Evolutionary conservation across 1,140 invertebrate species (phyloP), one percentile per base, ranked within the genome.

Genomic region (Drosophila funebris): DNA sequence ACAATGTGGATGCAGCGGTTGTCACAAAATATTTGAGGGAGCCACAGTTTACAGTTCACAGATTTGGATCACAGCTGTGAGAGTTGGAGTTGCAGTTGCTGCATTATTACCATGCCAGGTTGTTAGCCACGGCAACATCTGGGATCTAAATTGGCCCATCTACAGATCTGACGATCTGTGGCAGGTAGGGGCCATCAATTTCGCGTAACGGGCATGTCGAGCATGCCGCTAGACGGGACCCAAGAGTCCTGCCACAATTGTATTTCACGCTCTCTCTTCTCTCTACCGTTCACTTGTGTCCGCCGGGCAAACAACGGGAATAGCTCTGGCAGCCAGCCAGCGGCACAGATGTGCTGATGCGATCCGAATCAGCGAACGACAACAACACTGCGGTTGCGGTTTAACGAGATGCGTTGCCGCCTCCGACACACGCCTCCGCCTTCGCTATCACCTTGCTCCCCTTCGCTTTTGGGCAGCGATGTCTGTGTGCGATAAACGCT

Each of bases 401-500:
- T 90, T 90, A 90, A 90, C 87, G 71, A 90, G 87, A 87, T 90
- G 76, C 53, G 82, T 72, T 67, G 48, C 84, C 87, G 87, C 87
- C 87, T 85, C 69, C 62, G 62, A 72, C 61, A 52, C 68, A 57
- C 61, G 52, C 60, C 36, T 39, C 20, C 52, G 22, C 37, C 62
- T 48, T 29, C 33, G 29, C 52, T 20, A n/a, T 44, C 37, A 5
- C 22, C 57, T 31, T 18, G 33, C 60, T 14, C 13, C 14, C 11
- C 22, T 37, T 1, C 6, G 39, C 33, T 13, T 60, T 39, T 56
- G 48, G 24, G 53, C 13, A 27, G 41, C 64, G 85, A 88, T 82
- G 79, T 60, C 73, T 60, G 78, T 18, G 33, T 29, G 71, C 74
- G 78, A 88, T 87, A 87, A 87, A 79, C 61, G 68, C 41, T 64